Evolutionary conservation across 2,113 vertebrate genomes (phyloP), one percentile per base, ranked within the genome.

Genomic region (Acrocephalus arundinaceus): DNA sequence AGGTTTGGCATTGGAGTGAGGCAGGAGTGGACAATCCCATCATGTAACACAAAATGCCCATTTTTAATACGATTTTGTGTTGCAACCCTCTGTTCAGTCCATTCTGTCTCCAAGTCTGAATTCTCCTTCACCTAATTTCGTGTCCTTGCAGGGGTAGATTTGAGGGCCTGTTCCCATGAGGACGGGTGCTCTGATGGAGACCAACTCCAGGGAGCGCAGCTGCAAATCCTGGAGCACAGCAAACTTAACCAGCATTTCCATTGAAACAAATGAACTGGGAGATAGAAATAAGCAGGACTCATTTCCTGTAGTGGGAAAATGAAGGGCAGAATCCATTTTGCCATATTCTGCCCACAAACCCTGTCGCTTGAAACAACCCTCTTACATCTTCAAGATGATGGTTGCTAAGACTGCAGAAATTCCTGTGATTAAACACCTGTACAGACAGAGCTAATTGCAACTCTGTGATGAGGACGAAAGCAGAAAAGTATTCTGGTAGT

Each of bases 361-460:
- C 46, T 20, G 19, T 18, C 0, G 0, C 33, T 67, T 33, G 41
- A 39, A 75, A 48, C 30, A 22, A 12, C 37, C 8, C 1, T 55
- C 19, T 62, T 75, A 52, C 5, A 49, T 46, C 4, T 58, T 33
- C 52, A 27, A 27, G 46, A 2, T 23, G 55, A 35, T 17, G 35
- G 25, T 37, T 82, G 22, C 86, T 70, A 86, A 73, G 55, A 14
- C 65, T 85, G 80, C 58, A 49, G 89, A 23, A 91, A 70, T 57
- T 65, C 35, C 46, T 52, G 31, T 13, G 55, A 58, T 91, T 61
- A 84, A 24, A 37, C 10, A 49, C 51, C 72, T 90, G 66, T 78
- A 73, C 41, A 67, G 54, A 6, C 66, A 73, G 66, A 88, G 55
- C 89, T 96, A 94, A 95, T 85, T 96, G 87, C 52, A 80, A 20